Percentiles rank a stretch among this genome's conserved stretches.
Evolutionary conservation across 2,113 vertebrate genomes (phyloP).

Genomic region (Leptobrachium leishanense): DNA sequence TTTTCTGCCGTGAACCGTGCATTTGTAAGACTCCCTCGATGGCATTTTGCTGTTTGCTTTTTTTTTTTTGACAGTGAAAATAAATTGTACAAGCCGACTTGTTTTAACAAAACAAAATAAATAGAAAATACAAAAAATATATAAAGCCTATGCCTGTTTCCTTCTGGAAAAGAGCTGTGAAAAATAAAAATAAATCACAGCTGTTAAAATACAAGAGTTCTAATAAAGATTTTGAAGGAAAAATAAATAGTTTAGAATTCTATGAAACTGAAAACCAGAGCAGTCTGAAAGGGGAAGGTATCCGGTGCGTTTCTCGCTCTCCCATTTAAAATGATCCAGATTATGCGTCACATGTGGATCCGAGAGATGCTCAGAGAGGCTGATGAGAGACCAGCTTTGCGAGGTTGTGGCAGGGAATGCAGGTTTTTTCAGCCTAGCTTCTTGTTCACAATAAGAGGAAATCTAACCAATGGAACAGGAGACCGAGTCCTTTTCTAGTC

Average conservation of each 20-base stretch:
- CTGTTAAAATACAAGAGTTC: background rate
- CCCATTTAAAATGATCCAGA: conserved; percentile 36
- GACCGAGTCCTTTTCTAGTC: conserved; percentile 62
- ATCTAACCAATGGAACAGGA: conserved; percentile 75
- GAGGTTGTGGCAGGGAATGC: conserved; percentile 63
- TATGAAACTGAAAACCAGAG: background rate
- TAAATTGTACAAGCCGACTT: conserved; percentile 24
- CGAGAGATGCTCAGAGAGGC: conserved; percentile 16
- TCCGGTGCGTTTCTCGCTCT: background rate
- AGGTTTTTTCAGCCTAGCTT: conserved; percentile 65
- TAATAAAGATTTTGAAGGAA: background rate
- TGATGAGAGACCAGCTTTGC: conserved; percentile 54
- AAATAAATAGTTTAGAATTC: background rate
- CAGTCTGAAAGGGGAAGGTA: background rate
- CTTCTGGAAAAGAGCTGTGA: too few species aligned
- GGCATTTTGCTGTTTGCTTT: conserved; percentile 72
- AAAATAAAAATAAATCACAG: background rate
- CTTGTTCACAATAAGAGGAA: conserved; percentile 68
- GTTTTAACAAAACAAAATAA: background rate
- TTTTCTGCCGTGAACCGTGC: conserved; percentile 80
- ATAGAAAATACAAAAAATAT: background rate
- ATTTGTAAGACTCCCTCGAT: conserved; percentile 78
- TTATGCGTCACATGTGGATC: conserved; percentile 8
- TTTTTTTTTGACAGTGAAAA: conserved; percentile 40
- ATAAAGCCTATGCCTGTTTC: too few species aligned